phyloP scores from a whole-genome alignment of 35 echinoderm and acorn worm genomes.

The Heliocidaris tuberculata region DNA sequence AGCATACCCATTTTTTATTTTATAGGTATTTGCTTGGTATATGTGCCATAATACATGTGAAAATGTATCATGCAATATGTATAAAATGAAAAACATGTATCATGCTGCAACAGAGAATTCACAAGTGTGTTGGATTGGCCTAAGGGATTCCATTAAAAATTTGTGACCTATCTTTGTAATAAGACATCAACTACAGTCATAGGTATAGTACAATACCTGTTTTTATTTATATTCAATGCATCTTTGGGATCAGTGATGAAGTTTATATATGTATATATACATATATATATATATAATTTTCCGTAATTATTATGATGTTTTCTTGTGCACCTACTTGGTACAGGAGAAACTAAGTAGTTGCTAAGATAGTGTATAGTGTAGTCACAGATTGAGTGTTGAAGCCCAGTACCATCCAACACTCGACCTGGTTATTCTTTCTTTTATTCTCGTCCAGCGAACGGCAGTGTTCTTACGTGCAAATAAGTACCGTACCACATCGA shows the following conservation, averaged over 20 bases:
- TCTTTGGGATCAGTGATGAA: not conserved
- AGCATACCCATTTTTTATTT: not conserved
- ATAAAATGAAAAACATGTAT: no score
- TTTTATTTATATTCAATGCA: not conserved
- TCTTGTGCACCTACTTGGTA: not conserved
- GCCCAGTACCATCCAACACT: not conserved
- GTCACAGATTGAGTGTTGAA: not conserved
- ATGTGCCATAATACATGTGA: not conserved
- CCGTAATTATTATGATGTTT: not conserved
- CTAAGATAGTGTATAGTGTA: not conserved
- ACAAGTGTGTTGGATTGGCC: not conserved
- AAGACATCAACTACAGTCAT: not conserved
- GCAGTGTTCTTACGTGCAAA: not conserved
- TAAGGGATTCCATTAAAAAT: not conserved
- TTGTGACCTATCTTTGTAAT: not conserved
- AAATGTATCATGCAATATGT: not conserved
- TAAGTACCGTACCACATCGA: not conserved
- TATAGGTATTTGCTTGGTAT: not conserved
- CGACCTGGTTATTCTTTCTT: not conserved
- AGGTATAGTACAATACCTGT: not conserved
- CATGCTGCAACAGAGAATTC: not conserved
- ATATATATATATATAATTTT: slow-evolving; percentile 1
- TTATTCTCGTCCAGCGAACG: not conserved
- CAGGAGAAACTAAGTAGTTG: not conserved
- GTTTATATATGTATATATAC: no score